phyloP scores from a whole-genome alignment of 37 sponge, comb jelly and placozoan genomes.

The Spongia lamella region DNA sequence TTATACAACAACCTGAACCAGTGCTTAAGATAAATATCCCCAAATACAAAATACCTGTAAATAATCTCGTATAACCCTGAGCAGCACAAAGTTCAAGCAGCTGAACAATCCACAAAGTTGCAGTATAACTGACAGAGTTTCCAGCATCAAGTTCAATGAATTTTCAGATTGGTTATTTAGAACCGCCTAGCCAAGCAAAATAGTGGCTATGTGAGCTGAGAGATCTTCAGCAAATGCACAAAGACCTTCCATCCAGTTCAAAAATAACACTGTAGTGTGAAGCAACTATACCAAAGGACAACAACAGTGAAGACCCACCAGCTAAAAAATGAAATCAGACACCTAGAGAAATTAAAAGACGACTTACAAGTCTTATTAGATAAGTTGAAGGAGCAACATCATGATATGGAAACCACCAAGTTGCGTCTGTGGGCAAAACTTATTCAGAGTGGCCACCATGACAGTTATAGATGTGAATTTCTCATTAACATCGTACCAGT shows the following conservation, averaged over 20 bases:
- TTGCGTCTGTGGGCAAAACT: conserved; percentile 22
- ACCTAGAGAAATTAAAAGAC: conserved; percentile 8
- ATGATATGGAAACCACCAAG: conserved; percentile 21
- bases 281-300: background rate
- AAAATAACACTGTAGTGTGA: conserved; percentile 26
- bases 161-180: too few relatives aligned
- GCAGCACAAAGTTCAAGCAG: too few relatives aligned
- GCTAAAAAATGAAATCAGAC: background rate
- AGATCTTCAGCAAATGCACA: conserved; percentile 2
- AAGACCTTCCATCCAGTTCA: background rate
- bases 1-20: too few relatives aligned
- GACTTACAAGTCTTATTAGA: conserved; percentile 1
- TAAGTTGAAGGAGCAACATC: conserved; percentile 12
- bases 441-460: conserved; percentile 24
- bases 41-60: too few relatives aligned
- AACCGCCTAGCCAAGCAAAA: too few relatives aligned
- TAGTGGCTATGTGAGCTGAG: background rate
- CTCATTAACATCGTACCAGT: too few relatives aligned
- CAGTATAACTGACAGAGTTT: too few relatives aligned
- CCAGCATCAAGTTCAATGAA: too few relatives aligned
- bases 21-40: too few relatives aligned
- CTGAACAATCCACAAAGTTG: too few relatives aligned
- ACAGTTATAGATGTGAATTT: too few relatives aligned
- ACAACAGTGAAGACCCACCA: conserved; percentile 1
- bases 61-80: too few relatives aligned